These are phyloP conservation scores for Smittia aterrima DNA, from an alignment of 2,888 invertebrate species.

Conservation along the genomic window DNA sequence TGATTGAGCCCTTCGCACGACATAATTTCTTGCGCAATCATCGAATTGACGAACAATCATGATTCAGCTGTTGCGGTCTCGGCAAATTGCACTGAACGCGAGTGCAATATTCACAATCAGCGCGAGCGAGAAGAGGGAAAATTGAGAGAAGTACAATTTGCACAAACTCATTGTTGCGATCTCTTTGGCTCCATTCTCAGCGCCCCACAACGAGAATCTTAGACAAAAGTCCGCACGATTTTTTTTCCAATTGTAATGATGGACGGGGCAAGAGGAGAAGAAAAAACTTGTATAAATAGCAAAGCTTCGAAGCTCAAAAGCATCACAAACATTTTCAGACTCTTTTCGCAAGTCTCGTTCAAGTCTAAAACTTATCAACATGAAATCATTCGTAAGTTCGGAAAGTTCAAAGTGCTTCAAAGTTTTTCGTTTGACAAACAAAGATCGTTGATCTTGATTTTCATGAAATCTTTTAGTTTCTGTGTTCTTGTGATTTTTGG, in stretches of 20 bases:
- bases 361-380: slow-evolving; percentile 16
- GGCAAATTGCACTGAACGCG: not conserved
- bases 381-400: slow-evolving; percentile 35
- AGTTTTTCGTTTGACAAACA: too few species aligned
- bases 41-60: not conserved
- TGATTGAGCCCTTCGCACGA: not conserved
- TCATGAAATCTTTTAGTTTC: too few species aligned
- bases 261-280: slow-evolving; percentile 18
- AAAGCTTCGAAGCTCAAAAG: not conserved
- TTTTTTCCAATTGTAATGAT: slow-evolving; percentile 29
- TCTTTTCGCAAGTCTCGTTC: slow-evolving; percentile 7
- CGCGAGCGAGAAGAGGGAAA: not conserved
- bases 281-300: slow-evolving; percentile 36
- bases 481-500: too few species aligned
- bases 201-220: slow-evolving; percentile 2
- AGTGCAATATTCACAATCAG: not conserved
- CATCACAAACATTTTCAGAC: slow-evolving; percentile 28
- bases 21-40: not conserved
- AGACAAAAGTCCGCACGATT: not conserved
- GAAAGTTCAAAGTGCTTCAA: too few species aligned
- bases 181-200: slow-evolving; percentile 28
- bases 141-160: not conserved
- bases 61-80: not conserved
- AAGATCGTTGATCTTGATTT: too few species aligned
- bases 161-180: not conserved